phyloP scores from a whole-genome alignment of 2,888 invertebrate species.

The Portevinia maculata region DNA sequence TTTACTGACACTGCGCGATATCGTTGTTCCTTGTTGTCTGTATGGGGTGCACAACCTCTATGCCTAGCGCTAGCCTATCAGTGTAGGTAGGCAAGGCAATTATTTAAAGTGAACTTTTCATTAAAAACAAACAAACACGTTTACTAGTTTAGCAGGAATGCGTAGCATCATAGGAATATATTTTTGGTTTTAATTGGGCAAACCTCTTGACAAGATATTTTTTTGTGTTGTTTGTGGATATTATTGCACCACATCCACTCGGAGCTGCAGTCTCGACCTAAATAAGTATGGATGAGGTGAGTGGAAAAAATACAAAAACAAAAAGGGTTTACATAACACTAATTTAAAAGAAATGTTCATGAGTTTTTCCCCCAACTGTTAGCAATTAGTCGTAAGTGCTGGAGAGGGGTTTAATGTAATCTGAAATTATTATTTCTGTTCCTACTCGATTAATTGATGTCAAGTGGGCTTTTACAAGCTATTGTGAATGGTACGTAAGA shows the following conservation, averaged over 20 bases:
- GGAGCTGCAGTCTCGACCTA: conserved; percentile 56
- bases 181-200: conserved; percentile 46
- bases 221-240: conserved; percentile 29
- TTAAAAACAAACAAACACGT: not conserved
- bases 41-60: conserved; percentile 13
- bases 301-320: conserved; percentile 20
- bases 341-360: not conserved
- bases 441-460: conserved; percentile 1
- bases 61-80: not conserved
- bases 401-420: not conserved
- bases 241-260: conserved; percentile 33
- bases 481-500: not conserved
- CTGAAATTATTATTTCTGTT: not conserved
- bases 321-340: conserved; percentile 46
- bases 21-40: conserved; percentile 10
- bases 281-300: conserved; percentile 67
- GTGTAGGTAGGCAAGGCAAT: conserved; percentile 10
- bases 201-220: conserved; percentile 34
- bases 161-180: conserved; percentile 30
- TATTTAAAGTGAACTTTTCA: conserved; percentile 22
- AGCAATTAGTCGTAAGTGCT: not conserved
- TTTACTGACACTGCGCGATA: conserved; percentile 22
- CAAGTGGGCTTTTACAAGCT: conserved; percentile 30
- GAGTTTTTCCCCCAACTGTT: conserved; percentile 15
- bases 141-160: conserved; percentile 26